Evolutionary conservation across 2,888 invertebrate genomes (phyloP).

Genomic region (Nomada flava): DNA sequence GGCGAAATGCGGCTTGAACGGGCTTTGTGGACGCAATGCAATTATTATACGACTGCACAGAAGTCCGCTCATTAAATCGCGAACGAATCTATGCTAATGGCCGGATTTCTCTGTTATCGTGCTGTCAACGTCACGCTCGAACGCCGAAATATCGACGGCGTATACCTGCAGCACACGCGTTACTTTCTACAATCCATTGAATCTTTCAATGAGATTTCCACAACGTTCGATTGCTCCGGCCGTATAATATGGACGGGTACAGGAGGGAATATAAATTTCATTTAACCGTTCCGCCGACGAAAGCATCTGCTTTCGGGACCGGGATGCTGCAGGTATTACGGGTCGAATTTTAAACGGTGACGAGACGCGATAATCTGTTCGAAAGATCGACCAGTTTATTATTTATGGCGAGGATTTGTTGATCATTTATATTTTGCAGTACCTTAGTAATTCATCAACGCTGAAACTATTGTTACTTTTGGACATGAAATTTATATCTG

Average conservation of each 20-base stretch:
- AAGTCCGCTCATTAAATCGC: slow-evolving; percentile 46
- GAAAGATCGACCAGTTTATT: not conserved
- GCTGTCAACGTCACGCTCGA: slow-evolving; percentile 25
- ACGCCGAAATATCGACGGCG: slow-evolving; percentile 1
- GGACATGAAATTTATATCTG: too few species aligned
- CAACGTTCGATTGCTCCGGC: not conserved
- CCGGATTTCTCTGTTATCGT: slow-evolving; percentile 22
- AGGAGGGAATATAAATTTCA: slow-evolving; percentile 5
- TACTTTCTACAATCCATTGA: not conserved
- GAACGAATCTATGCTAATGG: slow-evolving; percentile 36
- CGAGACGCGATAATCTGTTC: not conserved
- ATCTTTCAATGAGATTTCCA: slow-evolving; percentile 19
- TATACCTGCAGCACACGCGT: not conserved
- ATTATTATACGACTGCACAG: slow-evolving; percentile 47
- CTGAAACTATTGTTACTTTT: too few species aligned
- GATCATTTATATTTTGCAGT: too few species aligned
- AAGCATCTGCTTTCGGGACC: not conserved
- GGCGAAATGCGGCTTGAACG: slow-evolving; percentile 45
- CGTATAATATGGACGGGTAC: not conserved
- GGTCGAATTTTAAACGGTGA: not conserved
- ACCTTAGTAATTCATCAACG: too few species aligned
- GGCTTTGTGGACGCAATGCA: slow-evolving; percentile 43
- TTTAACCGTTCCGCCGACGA: not conserved
- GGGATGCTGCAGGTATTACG: not conserved
- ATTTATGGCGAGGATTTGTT: not conserved